Conservation (phyloP, 2,797 vertebrate genomes). For the Intellagama lesueurii region DNA sequence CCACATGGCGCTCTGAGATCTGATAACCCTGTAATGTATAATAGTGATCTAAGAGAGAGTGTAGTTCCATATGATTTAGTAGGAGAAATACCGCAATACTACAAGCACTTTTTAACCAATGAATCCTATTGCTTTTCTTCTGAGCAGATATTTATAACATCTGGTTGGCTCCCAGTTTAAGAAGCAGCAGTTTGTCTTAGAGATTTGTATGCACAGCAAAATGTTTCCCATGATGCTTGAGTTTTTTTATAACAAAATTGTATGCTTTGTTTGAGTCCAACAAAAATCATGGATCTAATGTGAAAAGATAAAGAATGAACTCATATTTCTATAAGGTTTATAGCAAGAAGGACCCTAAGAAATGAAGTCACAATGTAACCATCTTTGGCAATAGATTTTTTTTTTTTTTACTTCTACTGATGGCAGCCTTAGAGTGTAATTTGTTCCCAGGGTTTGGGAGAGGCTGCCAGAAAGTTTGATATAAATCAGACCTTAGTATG, state of each 20-base stretch:
- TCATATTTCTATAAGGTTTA: neutral
- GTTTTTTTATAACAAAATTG: constrained; percentile 15
- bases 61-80: neutral
- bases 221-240: constrained; percentile 14
- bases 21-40: too few species aligned
- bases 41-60: neutral
- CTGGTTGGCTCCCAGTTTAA: neutral
- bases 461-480: neutral
- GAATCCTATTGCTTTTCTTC: neutral
- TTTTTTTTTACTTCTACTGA: neutral
- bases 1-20: too few species aligned
- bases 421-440: neutral
- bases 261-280: neutral
- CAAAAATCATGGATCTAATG: neutral
- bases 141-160: neutral
- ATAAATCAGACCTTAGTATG: neutral
- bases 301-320: neutral
- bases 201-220: rapidly evolving
- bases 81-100: neutral
- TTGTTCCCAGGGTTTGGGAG: too few species aligned
- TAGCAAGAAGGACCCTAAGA: neutral
- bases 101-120: neutral
- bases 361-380: neutral
- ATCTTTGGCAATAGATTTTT: neutral
- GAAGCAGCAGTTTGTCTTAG: neutral